Evolutionary conservation across 2,113 vertebrate species (phyloP).

Genomic region (Ovis canadensis): DNA sequence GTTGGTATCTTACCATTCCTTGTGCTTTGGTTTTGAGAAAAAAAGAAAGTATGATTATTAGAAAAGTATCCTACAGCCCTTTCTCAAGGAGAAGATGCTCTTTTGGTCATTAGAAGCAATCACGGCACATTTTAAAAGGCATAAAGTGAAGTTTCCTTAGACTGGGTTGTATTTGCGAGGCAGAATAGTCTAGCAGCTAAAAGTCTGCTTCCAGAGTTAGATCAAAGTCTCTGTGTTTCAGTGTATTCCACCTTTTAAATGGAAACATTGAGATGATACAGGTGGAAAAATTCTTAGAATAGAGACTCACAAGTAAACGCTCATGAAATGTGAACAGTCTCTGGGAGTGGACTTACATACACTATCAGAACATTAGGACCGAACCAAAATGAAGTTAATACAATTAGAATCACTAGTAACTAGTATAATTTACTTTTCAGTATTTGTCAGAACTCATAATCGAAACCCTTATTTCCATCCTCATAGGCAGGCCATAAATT

Average conservation of each 20-base stretch:
- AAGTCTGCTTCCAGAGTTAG: background rate
- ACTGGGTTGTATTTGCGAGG: background rate
- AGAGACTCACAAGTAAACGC: background rate
- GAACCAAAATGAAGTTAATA: background rate
- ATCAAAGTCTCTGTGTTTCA: background rate
- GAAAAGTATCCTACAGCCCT: background rate
- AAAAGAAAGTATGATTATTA: background rate
- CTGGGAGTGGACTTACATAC: background rate
- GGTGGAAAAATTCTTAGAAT: background rate
- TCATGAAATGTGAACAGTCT: background rate
- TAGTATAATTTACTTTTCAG: background rate
- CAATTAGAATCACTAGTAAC: slow-evolving; percentile 14
- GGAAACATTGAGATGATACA: background rate
- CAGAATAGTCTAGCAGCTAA: background rate
- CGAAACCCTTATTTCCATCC: background rate
- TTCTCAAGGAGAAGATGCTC: background rate
- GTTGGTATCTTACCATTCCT: background rate
- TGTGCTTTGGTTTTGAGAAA: background rate
- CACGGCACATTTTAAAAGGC: background rate
- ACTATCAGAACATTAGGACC: background rate
- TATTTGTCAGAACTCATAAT: background rate
- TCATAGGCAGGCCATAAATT: background rate
- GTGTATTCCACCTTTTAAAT: background rate
- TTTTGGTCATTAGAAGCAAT: background rate
- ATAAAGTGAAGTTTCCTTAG: background rate